phyloP scores from a whole-genome alignment of 2,113 vertebrate species.

The Thermophis baileyi region DNA sequence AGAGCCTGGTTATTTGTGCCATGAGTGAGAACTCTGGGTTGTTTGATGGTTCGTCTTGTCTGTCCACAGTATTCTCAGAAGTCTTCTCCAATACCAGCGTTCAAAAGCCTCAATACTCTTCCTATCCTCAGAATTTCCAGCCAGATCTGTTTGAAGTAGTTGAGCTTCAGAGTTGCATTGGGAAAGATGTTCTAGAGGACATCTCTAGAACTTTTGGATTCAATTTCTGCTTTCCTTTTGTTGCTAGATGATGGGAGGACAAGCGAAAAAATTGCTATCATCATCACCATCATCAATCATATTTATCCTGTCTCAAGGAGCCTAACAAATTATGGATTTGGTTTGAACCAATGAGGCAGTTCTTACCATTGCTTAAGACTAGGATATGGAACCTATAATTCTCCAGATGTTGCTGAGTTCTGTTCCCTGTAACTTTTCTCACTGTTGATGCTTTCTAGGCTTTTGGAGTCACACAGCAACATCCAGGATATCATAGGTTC shows the following conservation, averaged over 20 bases:
- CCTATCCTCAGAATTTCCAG: neutral
- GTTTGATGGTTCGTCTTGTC: neutral
- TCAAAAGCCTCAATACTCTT: neutral
- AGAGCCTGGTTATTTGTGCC: neutral
- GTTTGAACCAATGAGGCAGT: neutral
- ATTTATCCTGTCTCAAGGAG: neutral
- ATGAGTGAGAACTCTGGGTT: neutral
- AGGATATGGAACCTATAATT: neutral
- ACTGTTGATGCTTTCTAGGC: neutral
- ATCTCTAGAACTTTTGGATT: neutral
- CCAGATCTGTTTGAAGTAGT: neutral
- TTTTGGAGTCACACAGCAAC: neutral
- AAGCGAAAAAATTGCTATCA: neutral
- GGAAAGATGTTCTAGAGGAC: neutral
- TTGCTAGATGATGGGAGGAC: neutral
- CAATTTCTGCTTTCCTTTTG: neutral
- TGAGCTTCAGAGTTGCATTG: neutral
- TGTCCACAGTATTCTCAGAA: neutral
- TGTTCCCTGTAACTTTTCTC: neutral
- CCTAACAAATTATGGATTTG: neutral
- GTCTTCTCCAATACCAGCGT: neutral
- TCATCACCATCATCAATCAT: neutral
- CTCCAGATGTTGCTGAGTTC: neutral
- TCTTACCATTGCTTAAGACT: neutral
- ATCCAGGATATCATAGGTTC: neutral